Evolutionary conservation across 2,797 vertebrate species (phyloP).

Genomic region (Ptychadena robeensis): DNA sequence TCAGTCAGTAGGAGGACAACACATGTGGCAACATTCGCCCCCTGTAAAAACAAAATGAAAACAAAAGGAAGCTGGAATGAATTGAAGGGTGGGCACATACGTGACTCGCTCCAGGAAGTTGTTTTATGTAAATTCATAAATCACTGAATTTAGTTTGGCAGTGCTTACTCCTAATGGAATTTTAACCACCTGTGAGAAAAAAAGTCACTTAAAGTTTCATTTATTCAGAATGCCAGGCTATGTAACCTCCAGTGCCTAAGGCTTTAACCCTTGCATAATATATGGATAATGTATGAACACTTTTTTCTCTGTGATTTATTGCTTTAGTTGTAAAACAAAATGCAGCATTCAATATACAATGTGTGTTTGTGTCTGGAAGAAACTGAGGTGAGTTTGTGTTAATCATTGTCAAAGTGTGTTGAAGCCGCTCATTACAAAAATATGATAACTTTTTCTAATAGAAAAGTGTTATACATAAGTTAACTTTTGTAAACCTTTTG

Average conservation of each 20-base stretch:
- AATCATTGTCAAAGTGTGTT: too few species aligned
- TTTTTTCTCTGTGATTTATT: background rate
- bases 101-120: constrained; percentile 28
- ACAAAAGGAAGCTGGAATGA: constrained; percentile 28
- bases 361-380: too few species aligned
- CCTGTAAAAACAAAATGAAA: background rate
- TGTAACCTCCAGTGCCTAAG: background rate
- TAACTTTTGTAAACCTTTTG: too few species aligned
- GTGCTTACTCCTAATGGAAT: constrained; percentile 19
- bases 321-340: too few species aligned
- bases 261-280: constrained; percentile 7
- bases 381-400: too few species aligned
- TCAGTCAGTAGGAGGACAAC: background rate
- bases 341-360: too few species aligned
- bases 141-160: constrained; percentile 38
- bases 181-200: constrained; percentile 13
- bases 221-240: constrained; percentile 6
- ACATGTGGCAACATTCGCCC: background rate
- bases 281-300: background rate
- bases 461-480: too few species aligned
- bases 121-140: constrained; percentile 44
- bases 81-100: constrained; percentile 24
- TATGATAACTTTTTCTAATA: too few species aligned
- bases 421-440: too few species aligned
- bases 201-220: background rate